Evolutionary conservation across 2,888 invertebrate genomes (phyloP).

Genomic region (Caenorhabditis becei): DNA sequence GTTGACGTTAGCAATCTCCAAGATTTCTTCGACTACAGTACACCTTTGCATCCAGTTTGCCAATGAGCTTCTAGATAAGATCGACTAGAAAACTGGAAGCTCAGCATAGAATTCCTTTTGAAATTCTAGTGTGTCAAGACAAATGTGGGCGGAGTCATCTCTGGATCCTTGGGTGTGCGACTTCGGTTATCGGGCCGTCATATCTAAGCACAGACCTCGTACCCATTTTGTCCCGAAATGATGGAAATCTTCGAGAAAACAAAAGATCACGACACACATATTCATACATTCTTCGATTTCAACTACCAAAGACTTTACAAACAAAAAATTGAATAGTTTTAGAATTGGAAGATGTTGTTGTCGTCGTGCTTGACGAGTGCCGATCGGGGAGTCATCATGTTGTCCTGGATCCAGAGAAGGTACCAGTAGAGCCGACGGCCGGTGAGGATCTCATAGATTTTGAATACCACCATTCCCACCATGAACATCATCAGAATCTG

Average conservation of each 20-base stretch:
- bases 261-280: background rate
- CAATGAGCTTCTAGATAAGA: background rate
- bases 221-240: background rate
- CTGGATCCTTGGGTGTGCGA: background rate
- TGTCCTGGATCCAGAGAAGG: constrained; percentile 70
- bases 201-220: background rate
- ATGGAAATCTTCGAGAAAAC: background rate
- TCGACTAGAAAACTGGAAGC: constrained; percentile 1
- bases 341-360: constrained; percentile 70
- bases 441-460: constrained; percentile 70
- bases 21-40: background rate
- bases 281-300: background rate
- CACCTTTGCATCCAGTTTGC: background rate
- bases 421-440: constrained; percentile 75
- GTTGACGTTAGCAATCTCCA: no score
- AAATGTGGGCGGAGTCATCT: background rate
- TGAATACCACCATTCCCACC: constrained; percentile 67
- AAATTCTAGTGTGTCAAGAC: background rate
- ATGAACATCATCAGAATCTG: constrained; percentile 71
- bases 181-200: background rate
- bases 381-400: constrained; percentile 66
- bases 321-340: constrained; percentile 5
- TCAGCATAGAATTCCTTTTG: background rate
- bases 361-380: constrained; percentile 68
- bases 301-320: background rate